Conservation (phyloP, 2,113 vertebrate genomes). For the Indicator indicator region DNA sequence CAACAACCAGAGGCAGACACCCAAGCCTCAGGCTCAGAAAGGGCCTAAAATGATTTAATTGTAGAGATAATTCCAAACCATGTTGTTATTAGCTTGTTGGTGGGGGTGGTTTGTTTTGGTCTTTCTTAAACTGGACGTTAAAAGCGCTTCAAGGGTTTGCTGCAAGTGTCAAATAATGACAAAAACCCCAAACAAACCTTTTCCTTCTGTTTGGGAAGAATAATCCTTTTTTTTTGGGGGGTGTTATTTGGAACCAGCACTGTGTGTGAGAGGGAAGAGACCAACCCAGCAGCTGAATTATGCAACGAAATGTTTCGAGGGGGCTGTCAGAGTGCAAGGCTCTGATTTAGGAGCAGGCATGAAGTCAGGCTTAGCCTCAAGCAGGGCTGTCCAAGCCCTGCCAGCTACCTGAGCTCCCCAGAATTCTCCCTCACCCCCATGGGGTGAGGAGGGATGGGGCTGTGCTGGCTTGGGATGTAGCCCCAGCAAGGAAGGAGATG, state of each 20-base stretch:
- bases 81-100: not conserved
- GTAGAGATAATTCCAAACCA: not conserved
- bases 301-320: not conserved
- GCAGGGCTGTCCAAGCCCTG: accelerated
- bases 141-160: not conserved
- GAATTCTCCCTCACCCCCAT: not conserved
- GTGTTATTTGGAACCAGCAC: not conserved
- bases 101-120: no score
- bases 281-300: not conserved
- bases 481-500: not conserved
- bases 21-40: not conserved
- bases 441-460: not conserved
- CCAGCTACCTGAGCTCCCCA: not conserved
- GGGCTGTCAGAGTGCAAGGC: not conserved
- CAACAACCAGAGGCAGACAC: not conserved
- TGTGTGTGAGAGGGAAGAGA: not conserved
- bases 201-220: constrained; percentile 3
- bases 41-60: not conserved
- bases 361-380: not conserved
- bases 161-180: not conserved
- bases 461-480: accelerated
- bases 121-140: not conserved
- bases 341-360: accelerated
- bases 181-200: no score
- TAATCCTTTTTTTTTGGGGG: not conserved